These are phyloP conservation scores for Microcebus jonahi DNA, from an alignment of 2,113 vertebrate species.

Conservation along the genomic window DNA sequence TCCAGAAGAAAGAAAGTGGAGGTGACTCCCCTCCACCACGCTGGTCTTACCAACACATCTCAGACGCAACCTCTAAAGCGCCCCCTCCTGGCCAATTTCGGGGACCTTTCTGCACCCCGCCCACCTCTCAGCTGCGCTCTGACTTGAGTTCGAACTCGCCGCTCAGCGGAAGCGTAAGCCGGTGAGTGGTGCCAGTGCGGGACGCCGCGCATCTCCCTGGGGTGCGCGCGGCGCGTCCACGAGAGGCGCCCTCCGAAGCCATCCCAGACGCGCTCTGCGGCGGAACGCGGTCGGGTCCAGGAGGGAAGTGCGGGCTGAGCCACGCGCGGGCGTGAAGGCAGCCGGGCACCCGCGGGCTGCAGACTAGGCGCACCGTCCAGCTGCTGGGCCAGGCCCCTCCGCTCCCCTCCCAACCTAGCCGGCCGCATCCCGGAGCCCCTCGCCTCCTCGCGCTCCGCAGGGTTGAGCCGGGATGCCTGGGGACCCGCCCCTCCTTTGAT, in stretches of 20 bases:
- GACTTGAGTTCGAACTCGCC: neutral
- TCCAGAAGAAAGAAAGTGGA: neutral
- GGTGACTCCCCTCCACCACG: neutral
- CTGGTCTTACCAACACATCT: neutral
- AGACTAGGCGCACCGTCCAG: too few species aligned
- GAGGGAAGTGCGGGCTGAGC: neutral
- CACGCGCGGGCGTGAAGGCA: neutral
- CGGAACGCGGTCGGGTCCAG: neutral
- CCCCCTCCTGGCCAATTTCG: neutral
- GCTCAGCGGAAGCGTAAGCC: fast-evolving
- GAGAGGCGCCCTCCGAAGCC: neutral
- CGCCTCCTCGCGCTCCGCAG: neutral
- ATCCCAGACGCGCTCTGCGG: fast-evolving
- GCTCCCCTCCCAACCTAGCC: neutral
- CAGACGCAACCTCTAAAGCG: neutral
- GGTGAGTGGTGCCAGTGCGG: fast-evolving
- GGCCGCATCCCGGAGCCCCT: fast-evolving
- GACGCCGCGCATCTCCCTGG: fast-evolving
- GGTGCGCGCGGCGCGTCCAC: neutral
- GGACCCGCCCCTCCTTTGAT: fast-evolving
- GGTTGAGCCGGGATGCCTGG: fast-evolving
- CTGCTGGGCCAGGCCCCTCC: neutral
- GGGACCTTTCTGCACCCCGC: neutral
- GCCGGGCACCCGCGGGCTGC: neutral
- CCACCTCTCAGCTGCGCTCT: too few species aligned